Evolutionary conservation across 2,888 invertebrate genomes (phyloP).

Genomic region (Trachelus iudaicus): DNA sequence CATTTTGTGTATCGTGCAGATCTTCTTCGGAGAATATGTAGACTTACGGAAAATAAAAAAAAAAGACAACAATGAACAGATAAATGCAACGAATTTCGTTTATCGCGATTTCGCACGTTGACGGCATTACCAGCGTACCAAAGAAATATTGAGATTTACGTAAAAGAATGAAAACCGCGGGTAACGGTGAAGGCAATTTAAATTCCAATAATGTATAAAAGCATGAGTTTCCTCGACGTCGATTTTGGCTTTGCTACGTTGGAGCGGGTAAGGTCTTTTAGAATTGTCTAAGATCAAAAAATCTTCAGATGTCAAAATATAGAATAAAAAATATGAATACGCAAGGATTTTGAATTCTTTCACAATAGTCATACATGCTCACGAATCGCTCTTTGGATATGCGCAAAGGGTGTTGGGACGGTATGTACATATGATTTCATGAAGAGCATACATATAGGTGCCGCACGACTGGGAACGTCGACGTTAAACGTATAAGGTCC

Average conservation of each 20-base stretch:
- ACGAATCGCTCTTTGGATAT: not conserved
- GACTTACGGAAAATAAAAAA: not conserved
- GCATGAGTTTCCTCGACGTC: constrained; percentile 37
- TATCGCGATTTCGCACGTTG: constrained; percentile 2
- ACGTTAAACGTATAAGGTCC: not conserved
- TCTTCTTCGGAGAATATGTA: too few species aligned
- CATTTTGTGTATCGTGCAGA: too few species aligned
- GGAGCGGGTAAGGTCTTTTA: not conserved
- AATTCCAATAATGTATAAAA: constrained; percentile 56
- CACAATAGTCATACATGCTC: not conserved
- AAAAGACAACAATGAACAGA: not conserved
- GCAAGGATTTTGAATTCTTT: not conserved
- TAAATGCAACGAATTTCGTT: not conserved
- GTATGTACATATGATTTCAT: not conserved
- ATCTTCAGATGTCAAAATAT: not conserved
- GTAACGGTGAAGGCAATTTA: constrained; percentile 48
- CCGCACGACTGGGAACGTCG: not conserved
- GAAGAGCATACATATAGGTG: not conserved
- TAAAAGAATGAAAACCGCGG: constrained; percentile 42
- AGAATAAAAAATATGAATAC: not conserved
- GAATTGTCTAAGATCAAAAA: not conserved
- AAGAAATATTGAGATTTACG: constrained; percentile 54
- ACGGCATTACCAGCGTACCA: constrained; percentile 27
- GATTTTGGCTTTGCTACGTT: not conserved
- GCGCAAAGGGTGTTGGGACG: not conserved